phyloP scores from a whole-genome alignment of 92 coral and sea anemone genomes.

The Zoanthus solanderi region DNA sequence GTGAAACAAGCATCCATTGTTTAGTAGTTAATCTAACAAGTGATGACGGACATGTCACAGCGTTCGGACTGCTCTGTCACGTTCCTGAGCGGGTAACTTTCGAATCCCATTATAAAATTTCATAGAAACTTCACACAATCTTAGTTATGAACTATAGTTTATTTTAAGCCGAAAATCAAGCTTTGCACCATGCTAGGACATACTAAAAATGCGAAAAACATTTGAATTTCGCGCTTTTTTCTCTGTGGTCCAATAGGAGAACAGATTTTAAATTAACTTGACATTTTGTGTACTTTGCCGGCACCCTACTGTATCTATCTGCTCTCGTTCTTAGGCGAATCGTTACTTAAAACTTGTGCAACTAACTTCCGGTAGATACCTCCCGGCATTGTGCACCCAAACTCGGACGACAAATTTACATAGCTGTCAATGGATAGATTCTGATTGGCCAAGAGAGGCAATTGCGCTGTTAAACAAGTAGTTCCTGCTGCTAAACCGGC shows the following conservation, averaged over 20 bases:
- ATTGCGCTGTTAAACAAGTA: too few relatives aligned
- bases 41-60: conserved; percentile 18
- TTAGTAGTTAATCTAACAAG: background rate
- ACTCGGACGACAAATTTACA: too few relatives aligned
- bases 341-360: background rate
- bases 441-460: too few relatives aligned
- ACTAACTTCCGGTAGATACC: too few relatives aligned
- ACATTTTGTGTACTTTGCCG: background rate
- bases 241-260: background rate
- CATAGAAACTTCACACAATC: background rate
- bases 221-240: conserved; percentile 25
- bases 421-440: too few relatives aligned
- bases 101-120: conserved; percentile 4
- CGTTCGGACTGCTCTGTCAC: background rate
- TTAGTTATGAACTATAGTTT: background rate
- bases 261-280: conserved; percentile 19
- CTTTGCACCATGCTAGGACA: background rate
- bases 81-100: conserved; percentile 5
- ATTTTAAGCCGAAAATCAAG: conserved; percentile 4
- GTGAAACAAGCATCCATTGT: conserved; percentile 20
- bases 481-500: too few relatives aligned
- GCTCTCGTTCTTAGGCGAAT: conserved; percentile 10
- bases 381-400: too few relatives aligned
- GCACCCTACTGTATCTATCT: background rate
- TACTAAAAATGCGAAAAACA: background rate